phyloP scores from a whole-genome alignment of 2,888 invertebrate genomes.

The Silvanus unidentatus region DNA sequence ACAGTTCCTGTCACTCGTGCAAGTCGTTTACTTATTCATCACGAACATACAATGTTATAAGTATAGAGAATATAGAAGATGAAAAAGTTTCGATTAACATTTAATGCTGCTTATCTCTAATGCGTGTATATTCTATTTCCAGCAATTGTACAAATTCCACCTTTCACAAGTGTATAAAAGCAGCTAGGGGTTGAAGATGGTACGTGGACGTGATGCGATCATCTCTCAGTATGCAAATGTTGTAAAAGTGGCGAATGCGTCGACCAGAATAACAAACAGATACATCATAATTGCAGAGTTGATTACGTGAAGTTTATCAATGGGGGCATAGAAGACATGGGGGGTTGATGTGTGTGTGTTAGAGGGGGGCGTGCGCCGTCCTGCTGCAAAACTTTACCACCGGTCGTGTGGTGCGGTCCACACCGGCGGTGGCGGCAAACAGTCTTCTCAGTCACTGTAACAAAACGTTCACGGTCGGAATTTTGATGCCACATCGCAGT shows the following conservation, averaged over 20 bases:
- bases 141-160: no score
- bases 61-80: no score
- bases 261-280: slow-evolving; percentile 14
- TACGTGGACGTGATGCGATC: no score
- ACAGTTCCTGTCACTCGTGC: no score
- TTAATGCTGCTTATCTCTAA: no score
- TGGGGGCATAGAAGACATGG: slow-evolving; percentile 5
- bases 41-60: no score
- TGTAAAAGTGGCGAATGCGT: slow-evolving; percentile 10
- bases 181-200: no score
- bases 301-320: slow-evolving; percentile 14
- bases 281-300: slow-evolving; percentile 15
- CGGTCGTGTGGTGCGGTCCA: neutral
- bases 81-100: no score
- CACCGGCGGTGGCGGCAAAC: slow-evolving; percentile 18
- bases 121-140: no score
- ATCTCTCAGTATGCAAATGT: slow-evolving; percentile 12
- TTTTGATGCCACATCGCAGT: slow-evolving; percentile 8
- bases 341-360: slow-evolving; percentile 6
- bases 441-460: slow-evolving; percentile 21
- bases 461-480: slow-evolving; percentile 12
- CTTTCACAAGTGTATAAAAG: no score
- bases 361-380: slow-evolving; percentile 26
- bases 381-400: slow-evolving; percentile 14
- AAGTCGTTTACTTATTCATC: no score